A percentile compares a stretch with the other conserved stretches of the same genome.
Conservation (phyloP, 2,888 invertebrate genomes). For the Ecliptopera silaceata region DNA sequence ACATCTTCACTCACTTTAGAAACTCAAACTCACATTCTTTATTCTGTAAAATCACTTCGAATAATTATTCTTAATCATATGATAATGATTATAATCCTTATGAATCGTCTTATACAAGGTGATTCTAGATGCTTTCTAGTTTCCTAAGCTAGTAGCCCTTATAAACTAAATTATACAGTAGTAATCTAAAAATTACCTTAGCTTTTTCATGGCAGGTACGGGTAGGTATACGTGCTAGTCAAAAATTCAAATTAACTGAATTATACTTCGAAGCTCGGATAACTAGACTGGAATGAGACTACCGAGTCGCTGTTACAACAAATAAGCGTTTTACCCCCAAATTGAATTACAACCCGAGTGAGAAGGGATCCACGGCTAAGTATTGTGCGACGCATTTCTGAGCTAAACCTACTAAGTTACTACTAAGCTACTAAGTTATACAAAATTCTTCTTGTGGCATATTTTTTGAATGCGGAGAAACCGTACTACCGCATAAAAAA, state of each 20-base stretch:
- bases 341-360: slow-evolving; percentile 68
- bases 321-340: slow-evolving; percentile 65
- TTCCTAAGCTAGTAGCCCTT: too few species aligned
- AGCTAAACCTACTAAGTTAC: too few species aligned
- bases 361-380: slow-evolving; percentile 39
- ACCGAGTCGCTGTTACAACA: slow-evolving; percentile 64
- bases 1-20: too few species aligned
- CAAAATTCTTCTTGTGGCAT: not conserved
- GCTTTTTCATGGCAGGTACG: slow-evolving; percentile 8
- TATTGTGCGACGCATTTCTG: slow-evolving; percentile 16
- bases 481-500: too few species aligned
- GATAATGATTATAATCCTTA: too few species aligned
- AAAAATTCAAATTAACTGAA: slow-evolving; percentile 59
- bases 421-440: not conserved
- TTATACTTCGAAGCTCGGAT: slow-evolving; percentile 61
- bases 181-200: not conserved
- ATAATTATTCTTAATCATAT: too few species aligned
- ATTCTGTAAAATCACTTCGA: too few species aligned
- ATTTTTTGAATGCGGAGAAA: not conserved
- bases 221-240: slow-evolving; percentile 17
- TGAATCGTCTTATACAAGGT: too few species aligned
- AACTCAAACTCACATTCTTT: too few species aligned
- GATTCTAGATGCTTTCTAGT: too few species aligned
- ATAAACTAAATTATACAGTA: slow-evolving; percentile 28
- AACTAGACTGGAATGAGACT: slow-evolving; percentile 64